Conservation (phyloP, 2,888 invertebrate genomes). For the Polylopha cassiicola region DNA sequence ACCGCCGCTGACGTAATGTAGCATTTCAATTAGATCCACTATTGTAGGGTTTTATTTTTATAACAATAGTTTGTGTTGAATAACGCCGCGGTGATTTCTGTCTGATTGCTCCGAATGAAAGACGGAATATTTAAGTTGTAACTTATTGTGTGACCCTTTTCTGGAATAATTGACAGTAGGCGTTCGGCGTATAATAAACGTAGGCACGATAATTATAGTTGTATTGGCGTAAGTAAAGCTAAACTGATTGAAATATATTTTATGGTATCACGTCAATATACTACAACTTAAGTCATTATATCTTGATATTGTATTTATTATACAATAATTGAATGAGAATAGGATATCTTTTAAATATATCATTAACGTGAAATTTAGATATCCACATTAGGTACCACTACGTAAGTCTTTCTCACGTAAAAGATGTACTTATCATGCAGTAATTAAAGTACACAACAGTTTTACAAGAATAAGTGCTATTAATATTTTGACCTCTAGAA, state of each 20-base stretch:
- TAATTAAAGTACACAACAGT: too few species aligned
- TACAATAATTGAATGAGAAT: too few species aligned
- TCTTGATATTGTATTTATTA: too few species aligned
- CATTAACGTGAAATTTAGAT: too few species aligned
- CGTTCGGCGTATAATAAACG: slow-evolving; percentile 4
- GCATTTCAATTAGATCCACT: slow-evolving; percentile 68
- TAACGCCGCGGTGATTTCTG: slow-evolving; percentile 42
- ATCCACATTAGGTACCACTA: too few species aligned
- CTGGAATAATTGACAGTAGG: slow-evolving; percentile 24
- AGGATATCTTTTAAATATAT: too few species aligned
- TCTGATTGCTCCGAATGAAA: slow-evolving; percentile 41
- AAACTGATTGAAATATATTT: slow-evolving; percentile 1
- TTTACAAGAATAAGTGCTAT: too few species aligned
- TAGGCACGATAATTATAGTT: slow-evolving; percentile 9
- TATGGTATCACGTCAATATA: too few species aligned
- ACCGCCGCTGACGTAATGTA: slow-evolving; percentile 59
- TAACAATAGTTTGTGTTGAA: slow-evolving; percentile 52
- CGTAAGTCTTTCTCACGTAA: too few species aligned
- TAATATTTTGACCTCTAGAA: too few species aligned
- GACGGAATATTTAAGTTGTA: slow-evolving; percentile 34
- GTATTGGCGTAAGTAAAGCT: slow-evolving; percentile 1
- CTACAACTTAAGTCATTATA: too few species aligned
- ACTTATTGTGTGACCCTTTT: slow-evolving; percentile 34
- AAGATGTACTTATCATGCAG: too few species aligned
- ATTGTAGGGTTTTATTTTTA: slow-evolving; percentile 48